Evolutionary conservation across 1,140 invertebrate species (phyloP), one percentile per base, ranked within the genome.

Genomic region (Antheraea mylitta): DNA sequence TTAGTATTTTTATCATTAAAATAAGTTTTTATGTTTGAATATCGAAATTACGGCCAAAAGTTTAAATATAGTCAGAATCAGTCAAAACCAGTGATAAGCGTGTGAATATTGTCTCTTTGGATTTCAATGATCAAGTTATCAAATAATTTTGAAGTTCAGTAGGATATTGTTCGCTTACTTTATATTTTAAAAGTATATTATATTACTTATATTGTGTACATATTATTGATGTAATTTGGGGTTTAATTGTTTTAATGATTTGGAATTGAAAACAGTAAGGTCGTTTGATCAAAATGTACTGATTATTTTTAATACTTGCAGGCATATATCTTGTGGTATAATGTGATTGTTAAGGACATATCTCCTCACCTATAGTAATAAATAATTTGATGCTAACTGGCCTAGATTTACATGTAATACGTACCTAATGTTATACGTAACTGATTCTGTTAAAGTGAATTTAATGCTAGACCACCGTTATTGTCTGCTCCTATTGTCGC

Each of bases 261-360:
- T 81, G 69, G 74, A 77, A 78, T 86, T 62, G 68, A 74, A 74
- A 81, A 80, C 73, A 68, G 71, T 77, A 82, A 70, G 77, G 77
- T 82, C 78, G 71, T 82, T 88, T 88, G 82, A 88, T 89, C 85
- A 82, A 85, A 89, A 88, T 89, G 89, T 89, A 89, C 89, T 91
- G 89, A 91, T 91, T 91, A 91, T 86, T 86, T 89, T 86, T 85
- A 89, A 82, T 81, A 76, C 82, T 84, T 86, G 73, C 75, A 80
- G 80, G 77, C 86, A 83, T 88, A 87, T 66, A 48, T 66, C 45
- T n/a, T 42, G 45, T 87, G 83, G 82, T 89, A 83, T 88, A 85
- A 79, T 78, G 82, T 74, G 70, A 88, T 83, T 85, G 89, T 85
- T 76, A 70, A 79, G 75, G 76, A 69, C 76, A 78, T 80, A 77